These are phyloP conservation scores for Mimumesa dahlbomi DNA, from an alignment of 2,888 invertebrate genomes.

Conservation along the genomic window DNA sequence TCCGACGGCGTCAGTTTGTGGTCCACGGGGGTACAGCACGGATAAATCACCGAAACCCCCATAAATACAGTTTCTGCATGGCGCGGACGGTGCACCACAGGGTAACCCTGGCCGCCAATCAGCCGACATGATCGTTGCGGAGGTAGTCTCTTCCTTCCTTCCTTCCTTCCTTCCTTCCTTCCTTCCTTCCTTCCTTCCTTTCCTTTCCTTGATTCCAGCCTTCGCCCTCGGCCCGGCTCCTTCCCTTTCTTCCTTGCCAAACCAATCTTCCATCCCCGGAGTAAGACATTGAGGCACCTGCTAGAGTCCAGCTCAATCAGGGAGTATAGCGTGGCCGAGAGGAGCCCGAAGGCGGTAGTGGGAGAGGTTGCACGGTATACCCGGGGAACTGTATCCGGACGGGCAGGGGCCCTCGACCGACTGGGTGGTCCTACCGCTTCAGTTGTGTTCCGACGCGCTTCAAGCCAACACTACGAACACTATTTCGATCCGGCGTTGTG, in stretches of 20 bases:
- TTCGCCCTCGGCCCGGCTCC: slow-evolving; percentile 20
- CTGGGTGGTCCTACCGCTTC: slow-evolving; percentile 81
- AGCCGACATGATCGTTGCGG: slow-evolving; percentile 11
- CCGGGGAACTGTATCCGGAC: slow-evolving; percentile 76
- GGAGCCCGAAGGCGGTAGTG: slow-evolving; percentile 72
- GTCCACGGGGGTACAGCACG: too few relatives aligned
- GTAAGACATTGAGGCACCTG: slow-evolving; percentile 80
- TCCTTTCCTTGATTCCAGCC: slow-evolving; percentile 37
- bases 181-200: slow-evolving; percentile 25
- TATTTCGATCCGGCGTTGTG: slow-evolving; percentile 63
- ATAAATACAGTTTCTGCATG: too few relatives aligned
- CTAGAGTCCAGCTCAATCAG: slow-evolving; percentile 77
- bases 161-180: slow-evolving; percentile 13
- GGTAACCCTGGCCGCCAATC: background rate
- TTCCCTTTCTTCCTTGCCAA: slow-evolving; percentile 60
- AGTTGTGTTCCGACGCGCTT: slow-evolving; percentile 80
- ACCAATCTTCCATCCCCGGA: slow-evolving; percentile 77
- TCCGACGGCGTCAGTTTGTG: too few relatives aligned
- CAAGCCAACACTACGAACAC: slow-evolving; percentile 77
- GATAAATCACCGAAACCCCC: too few relatives aligned
- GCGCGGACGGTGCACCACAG: too few relatives aligned
- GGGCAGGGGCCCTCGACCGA: slow-evolving; percentile 76
- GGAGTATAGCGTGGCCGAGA: slow-evolving; percentile 68
- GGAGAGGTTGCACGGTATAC: slow-evolving; percentile 74
- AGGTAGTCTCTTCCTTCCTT: slow-evolving; percentile 14